phyloP scores from a whole-genome alignment of 2,888 invertebrate species.

The Mesoligia furuncula region DNA sequence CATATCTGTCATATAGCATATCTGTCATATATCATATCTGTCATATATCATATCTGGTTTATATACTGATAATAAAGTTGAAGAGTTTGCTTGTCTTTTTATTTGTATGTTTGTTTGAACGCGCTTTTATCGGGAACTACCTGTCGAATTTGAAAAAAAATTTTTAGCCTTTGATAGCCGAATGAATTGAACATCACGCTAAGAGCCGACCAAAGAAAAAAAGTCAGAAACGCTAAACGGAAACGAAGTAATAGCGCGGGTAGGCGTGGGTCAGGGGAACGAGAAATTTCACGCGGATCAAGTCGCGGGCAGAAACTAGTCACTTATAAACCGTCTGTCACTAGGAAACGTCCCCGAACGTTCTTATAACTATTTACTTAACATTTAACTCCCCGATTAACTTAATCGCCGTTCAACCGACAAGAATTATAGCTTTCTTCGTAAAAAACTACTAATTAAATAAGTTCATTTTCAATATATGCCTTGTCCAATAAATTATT shows the following conservation, averaged over 20 bases:
- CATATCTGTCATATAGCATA: too few relatives aligned
- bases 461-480: slow-evolving; percentile 41
- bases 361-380: slow-evolving; percentile 23
- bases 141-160: too few relatives aligned
- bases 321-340: neutral
- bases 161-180: too few relatives aligned
- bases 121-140: too few relatives aligned
- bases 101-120: too few relatives aligned
- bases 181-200: too few relatives aligned
- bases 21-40: too few relatives aligned
- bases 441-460: slow-evolving; percentile 40
- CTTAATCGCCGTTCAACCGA: slow-evolving; percentile 24
- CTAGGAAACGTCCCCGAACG: neutral
- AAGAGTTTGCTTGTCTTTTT: too few relatives aligned
- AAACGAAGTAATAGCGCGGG: neutral
- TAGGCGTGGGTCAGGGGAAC: neutral
- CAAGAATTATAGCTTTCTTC: slow-evolving; percentile 35
- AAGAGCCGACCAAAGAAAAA: too few relatives aligned
- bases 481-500: slow-evolving; percentile 37
- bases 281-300: neutral
- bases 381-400: slow-evolving; percentile 28
- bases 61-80: too few relatives aligned
- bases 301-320: neutral
- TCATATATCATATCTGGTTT: too few relatives aligned
- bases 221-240: neutral